These are phyloP conservation scores for Scaptomyza flava DNA, from an alignment of 2,888 invertebrate species.

Conservation along the genomic window DNA sequence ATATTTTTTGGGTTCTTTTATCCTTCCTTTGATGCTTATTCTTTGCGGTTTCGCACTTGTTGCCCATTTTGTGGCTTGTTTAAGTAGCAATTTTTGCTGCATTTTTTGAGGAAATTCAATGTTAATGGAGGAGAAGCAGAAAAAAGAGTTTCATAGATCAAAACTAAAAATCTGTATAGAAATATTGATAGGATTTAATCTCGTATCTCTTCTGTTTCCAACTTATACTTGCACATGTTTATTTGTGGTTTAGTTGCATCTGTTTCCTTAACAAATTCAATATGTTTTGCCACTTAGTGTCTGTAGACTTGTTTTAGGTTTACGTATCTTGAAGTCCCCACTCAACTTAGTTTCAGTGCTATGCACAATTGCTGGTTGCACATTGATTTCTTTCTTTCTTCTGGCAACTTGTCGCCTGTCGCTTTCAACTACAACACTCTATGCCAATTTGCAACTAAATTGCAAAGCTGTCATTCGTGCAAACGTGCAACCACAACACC, in stretches of 20 bases:
- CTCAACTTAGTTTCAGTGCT: not conserved
- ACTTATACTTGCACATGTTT: not conserved
- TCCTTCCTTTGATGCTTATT: constrained; percentile 51
- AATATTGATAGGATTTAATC: not conserved
- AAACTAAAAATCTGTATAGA: not conserved
- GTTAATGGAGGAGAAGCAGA: not conserved
- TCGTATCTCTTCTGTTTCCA: not conserved
- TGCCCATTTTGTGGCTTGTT: constrained; percentile 55
- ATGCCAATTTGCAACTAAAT: constrained; percentile 73
- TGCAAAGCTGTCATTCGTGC: constrained; percentile 65
- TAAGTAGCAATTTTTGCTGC: constrained; percentile 8
- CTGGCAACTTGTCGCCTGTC: constrained; percentile 54
- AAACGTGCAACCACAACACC: constrained; percentile 23
- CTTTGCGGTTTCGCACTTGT: constrained; percentile 54
- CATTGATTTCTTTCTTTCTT: constrained; percentile 49
- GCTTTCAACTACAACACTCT: constrained; percentile 62
- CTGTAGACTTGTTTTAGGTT: not conserved
- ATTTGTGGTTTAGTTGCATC: not conserved
- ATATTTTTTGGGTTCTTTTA: constrained; percentile 23
- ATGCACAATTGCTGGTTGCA: constrained; percentile 3
- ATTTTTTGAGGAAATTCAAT: constrained; percentile 4
- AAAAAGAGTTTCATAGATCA: not conserved
- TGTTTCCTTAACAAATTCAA: constrained; percentile 16
- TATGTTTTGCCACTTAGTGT: not conserved
- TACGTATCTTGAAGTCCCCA: not conserved